Conservation (phyloP, 2,113 vertebrate species). For the Orthonyx spaldingii region DNA sequence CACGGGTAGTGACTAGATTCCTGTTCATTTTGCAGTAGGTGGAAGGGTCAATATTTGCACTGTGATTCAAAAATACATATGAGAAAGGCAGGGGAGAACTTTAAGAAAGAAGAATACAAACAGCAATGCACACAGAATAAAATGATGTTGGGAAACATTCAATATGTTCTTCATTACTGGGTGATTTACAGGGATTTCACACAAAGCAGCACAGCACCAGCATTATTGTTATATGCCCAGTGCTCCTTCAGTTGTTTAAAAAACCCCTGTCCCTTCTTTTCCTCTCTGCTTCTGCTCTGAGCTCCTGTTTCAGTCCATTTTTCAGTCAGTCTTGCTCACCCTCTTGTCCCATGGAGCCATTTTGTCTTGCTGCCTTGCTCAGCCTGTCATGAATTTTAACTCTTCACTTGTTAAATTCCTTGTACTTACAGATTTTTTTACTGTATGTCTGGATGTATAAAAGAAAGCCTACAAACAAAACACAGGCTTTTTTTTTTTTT, state of each 20-base stretch:
- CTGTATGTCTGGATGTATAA: not conserved
- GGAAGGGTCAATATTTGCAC: constrained; percentile 57
- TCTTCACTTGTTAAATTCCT: not conserved
- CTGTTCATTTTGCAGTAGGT: not conserved
- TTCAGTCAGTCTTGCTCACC: not conserved
- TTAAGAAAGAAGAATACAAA: constrained; percentile 21
- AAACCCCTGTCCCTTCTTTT: not conserved
- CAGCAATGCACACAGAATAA: not conserved
- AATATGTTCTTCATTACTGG: not conserved
- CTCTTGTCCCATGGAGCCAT: not conserved
- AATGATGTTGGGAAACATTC: not conserved
- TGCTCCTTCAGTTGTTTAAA: not conserved
- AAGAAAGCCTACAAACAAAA: not conserved
- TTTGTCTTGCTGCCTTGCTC: not conserved
- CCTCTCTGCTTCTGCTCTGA: not conserved
- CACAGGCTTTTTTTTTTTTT: not conserved
- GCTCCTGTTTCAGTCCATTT: not conserved
- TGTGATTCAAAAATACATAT: constrained; percentile 17
- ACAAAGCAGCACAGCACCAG: not conserved
- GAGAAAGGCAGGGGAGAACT: constrained; percentile 11
- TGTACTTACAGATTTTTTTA: not conserved
- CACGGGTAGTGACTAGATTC: constrained; percentile 27
- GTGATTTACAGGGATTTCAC: constrained; percentile 11
- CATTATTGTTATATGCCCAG: not conserved
- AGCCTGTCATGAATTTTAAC: not conserved